Evolutionary conservation across 1,140 invertebrate genomes (phyloP).

Genomic region (Acromyrmex charruanus): DNA sequence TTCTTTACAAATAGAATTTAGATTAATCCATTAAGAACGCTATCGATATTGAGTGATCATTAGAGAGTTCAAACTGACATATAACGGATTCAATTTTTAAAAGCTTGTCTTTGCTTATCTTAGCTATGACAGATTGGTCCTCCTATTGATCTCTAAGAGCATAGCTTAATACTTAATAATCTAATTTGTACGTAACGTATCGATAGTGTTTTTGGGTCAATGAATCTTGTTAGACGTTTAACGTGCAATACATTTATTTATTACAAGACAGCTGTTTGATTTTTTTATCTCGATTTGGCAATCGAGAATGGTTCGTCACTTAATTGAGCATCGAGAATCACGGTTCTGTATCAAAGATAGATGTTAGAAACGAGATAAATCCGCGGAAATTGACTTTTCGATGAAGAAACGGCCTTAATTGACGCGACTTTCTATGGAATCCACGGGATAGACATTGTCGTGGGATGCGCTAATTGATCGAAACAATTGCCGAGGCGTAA

Average conservation of each 20-base stretch:
- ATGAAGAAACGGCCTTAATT: constrained; percentile 76
- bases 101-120: no score
- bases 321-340: constrained; percentile 15
- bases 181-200: no score
- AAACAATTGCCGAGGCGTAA: constrained; percentile 74
- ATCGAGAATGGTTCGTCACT: constrained; percentile 12
- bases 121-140: no score
- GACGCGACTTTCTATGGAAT: constrained; percentile 61
- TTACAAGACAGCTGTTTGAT: neutral
- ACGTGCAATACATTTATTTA: neutral
- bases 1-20: neutral
- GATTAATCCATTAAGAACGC: no score
- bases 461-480: constrained; percentile 73
- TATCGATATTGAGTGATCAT: no score
- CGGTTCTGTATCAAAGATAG: constrained; percentile 2
- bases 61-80: no score
- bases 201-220: neutral
- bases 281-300: neutral
- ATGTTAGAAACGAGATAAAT: constrained; percentile 61
- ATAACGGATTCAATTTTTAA: no score
- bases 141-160: no score
- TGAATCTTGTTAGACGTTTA: neutral
- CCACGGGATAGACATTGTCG: constrained; percentile 44
- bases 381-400: constrained; percentile 71
- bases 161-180: no score